Base-by-base conservation (phyloP, 1,140 invertebrate genomes). In the Chlorops oryzae region DNA sequence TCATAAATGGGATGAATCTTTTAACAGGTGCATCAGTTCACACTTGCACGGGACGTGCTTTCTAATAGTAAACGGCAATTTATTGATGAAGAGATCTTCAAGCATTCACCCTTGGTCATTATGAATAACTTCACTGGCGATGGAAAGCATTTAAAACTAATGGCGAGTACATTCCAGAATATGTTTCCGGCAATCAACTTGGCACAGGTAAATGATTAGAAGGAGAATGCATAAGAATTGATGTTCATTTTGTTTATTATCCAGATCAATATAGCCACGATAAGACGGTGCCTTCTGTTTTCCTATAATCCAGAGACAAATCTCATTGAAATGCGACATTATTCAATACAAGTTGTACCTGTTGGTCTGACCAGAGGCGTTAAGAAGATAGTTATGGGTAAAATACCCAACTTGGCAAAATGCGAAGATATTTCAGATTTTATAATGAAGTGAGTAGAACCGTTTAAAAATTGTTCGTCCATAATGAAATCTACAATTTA, bases 121-220 rank as follows among this genome's bases (percentile, higher is more conserved):
- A 80, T 98, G 67, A 98, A 98, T 72, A 92, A 90, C 71, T 97
- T 99, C 63, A 86, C 81, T 47, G 85, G 87, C 1, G 87, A 90
- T 72, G 86, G 86, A 35, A 81, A 87, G 73, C 89, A 97, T 55
- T 75, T 95, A 50, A 93, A 96, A 62, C 73, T 99, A 2, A 92
- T 97, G 82, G 82, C 92, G 9, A 86, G 89, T 5, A 96, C 91
- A 77, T 96, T 98, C 67, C 94, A 98, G 77, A 97, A 97, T 67
- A 95, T 98, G 92, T 98, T 98, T 73, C 96, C 96, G 1, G 86
- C 90, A 0, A 93, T 98, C 40, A 98, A 98, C 75, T 80, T 98
- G 45, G 89, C 89, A 23, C 92, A 86, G 77, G 81, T 53, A 38
- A 38, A 35, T 35, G 22, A 12, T 23, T 40, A 3, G 10, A 34